phyloP scores from a whole-genome alignment of 2,113 vertebrate species.

The Mirounga angustirostris region DNA sequence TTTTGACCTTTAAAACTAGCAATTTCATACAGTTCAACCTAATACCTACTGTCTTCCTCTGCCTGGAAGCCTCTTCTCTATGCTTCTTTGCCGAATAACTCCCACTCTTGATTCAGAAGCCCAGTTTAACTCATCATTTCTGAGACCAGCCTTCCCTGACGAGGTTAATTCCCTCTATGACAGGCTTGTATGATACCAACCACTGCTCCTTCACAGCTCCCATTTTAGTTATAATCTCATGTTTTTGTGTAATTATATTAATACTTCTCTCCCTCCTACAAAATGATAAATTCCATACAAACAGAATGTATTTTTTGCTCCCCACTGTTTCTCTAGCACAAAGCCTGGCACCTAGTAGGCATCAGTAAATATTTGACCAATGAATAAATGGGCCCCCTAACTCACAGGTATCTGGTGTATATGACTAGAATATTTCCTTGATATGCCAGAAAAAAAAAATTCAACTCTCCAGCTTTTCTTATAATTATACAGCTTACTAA shows the following conservation, averaged over 20 bases:
- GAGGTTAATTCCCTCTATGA: background rate
- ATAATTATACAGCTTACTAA: background rate
- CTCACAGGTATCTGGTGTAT: background rate
- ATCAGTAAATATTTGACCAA: background rate
- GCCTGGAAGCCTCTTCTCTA: background rate
- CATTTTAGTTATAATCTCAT: background rate
- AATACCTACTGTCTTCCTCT: background rate
- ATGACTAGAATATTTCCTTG: background rate
- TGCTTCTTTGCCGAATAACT: background rate
- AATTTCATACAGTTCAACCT: background rate
- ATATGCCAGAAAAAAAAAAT: background rate
- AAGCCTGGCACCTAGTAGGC: background rate
- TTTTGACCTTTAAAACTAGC: constrained; percentile 31
- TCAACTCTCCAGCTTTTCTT: background rate
- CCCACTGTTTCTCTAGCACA: background rate
- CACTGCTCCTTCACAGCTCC: background rate
- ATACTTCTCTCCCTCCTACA: background rate
- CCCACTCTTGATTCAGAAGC: background rate
- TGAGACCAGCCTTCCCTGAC: background rate
- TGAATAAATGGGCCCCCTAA: background rate
- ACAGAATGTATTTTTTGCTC: background rate
- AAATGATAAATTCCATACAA: background rate
- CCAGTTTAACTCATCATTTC: background rate
- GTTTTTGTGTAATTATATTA: background rate
- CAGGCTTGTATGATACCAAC: background rate